Percentiles rank a stretch among this genome's conserved stretches.
Conservation (phyloP, 2,888 invertebrate genomes). For the Craniophora ligustri region DNA sequence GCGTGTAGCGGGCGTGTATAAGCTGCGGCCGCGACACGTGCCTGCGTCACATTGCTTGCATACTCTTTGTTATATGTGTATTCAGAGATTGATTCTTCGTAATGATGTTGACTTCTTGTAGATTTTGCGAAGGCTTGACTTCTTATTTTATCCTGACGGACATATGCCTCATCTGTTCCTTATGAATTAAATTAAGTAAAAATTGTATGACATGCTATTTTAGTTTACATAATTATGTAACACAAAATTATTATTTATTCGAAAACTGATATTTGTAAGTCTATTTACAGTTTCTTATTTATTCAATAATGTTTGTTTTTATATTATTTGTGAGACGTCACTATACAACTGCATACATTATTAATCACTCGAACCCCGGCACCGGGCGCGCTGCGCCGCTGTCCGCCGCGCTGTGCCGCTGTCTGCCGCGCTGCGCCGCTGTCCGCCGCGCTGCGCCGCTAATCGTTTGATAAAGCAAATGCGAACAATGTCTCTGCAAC, state of each 20-base stretch:
- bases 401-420: too few species aligned
- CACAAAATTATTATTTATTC: too few species aligned
- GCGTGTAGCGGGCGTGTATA: background rate
- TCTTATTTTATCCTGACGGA: background rate
- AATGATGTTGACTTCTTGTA: background rate
- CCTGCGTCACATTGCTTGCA: slow-evolving; percentile 12
- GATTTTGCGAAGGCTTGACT: slow-evolving; percentile 1
- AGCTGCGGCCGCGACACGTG: slow-evolving; percentile 11
- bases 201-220: too few species aligned
- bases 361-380: too few species aligned
- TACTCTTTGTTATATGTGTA: slow-evolving; percentile 31
- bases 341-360: too few species aligned
- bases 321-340: too few species aligned
- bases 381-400: background rate
- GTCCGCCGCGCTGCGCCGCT: slow-evolving; percentile 4
- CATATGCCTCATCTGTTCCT: too few species aligned
- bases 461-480: slow-evolving; percentile 20
- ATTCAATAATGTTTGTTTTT: too few species aligned
- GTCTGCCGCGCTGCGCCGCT: slow-evolving; percentile 5
- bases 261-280: too few species aligned
- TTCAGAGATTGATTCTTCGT: slow-evolving; percentile 3
- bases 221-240: too few species aligned
- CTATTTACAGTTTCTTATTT: too few species aligned
- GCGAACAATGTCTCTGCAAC: slow-evolving; percentile 4
- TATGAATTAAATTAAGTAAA: too few species aligned